These are phyloP conservation scores for Oryzias celebensis DNA, from an alignment of 2,113 vertebrate genomes.

Conservation along the genomic window DNA sequence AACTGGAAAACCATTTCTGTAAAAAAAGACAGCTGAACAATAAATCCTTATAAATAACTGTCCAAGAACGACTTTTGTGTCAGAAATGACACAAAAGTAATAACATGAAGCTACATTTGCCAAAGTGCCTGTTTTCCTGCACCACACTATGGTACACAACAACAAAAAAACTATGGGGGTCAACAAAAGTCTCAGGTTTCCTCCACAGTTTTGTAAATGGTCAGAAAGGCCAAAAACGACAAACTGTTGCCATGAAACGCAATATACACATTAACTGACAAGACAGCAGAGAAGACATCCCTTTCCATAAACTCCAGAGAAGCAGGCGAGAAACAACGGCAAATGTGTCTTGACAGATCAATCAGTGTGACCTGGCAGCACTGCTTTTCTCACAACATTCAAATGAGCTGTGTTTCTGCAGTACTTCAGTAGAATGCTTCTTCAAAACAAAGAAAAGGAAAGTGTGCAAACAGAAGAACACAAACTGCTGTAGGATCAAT, in stretches of 20 bases:
- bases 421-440: background rate
- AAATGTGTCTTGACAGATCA: background rate
- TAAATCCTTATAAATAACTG: no score
- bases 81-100: no score
- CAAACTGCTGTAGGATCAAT: no score
- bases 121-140: background rate
- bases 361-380: background rate
- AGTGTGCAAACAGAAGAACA: background rate
- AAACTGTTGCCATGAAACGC: background rate
- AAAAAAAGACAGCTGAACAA: no score
- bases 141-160: background rate
- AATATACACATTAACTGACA: background rate
- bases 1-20: no score
- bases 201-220: background rate
- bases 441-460: background rate
- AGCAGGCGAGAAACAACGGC: background rate
- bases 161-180: background rate
- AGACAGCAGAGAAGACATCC: background rate
- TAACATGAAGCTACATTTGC: no score
- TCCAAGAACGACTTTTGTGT: no score
- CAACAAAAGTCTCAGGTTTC: background rate
- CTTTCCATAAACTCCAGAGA: constrained; percentile 2
- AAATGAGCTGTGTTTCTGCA: background rate
- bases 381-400: background rate
- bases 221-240: background rate